Percentiles rank a stretch among this genome's conserved stretches.
These are phyloP conservation scores for Sycobia sp. DNA, from an alignment of 1,140 invertebrate genomes.

Conservation along the genomic window DNA sequence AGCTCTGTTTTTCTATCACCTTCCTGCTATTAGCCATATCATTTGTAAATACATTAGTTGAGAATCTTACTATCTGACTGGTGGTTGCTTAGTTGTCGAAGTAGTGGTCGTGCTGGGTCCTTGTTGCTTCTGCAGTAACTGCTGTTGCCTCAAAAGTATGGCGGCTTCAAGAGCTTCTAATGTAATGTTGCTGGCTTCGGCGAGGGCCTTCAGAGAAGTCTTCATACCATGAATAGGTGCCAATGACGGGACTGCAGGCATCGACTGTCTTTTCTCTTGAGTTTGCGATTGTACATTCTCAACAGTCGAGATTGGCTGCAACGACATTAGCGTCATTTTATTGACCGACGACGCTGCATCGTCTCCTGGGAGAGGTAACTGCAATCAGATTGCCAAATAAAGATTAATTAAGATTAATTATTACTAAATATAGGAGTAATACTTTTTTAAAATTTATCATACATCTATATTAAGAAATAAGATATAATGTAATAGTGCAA, in stretches of 20 bases:
- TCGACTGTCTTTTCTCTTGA: conserved; percentile 37
- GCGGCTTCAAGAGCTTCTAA: conserved; percentile 75
- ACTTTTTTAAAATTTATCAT: no score
- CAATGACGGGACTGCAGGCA: conserved; percentile 44
- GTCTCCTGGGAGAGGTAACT: conserved; percentile 53
- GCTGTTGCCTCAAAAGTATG: conserved; percentile 71
- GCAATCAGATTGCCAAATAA: background rate
- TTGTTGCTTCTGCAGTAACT: conserved; percentile 67
- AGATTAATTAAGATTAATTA: no score
- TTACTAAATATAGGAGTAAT: no score
- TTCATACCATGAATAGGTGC: conserved; percentile 61
- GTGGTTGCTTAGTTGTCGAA: conserved; percentile 47
- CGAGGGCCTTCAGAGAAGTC: conserved; percentile 61
- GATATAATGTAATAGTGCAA: no score
- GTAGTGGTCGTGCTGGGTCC: conserved; percentile 58
- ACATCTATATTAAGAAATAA: no score
- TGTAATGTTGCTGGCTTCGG: conserved; percentile 74
- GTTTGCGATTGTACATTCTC: conserved; percentile 36
- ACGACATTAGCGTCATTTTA: conserved; percentile 51
- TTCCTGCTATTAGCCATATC: no score
- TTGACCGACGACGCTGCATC: conserved; percentile 48
- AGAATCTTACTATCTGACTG: conserved; percentile 45
- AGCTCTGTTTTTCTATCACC: no score
- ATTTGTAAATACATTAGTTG: no score
- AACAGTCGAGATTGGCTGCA: conserved; percentile 40